These are phyloP conservation scores for Aphis gossypii DNA, from an alignment of 1,140 invertebrate genomes.

Conservation along the genomic window DNA sequence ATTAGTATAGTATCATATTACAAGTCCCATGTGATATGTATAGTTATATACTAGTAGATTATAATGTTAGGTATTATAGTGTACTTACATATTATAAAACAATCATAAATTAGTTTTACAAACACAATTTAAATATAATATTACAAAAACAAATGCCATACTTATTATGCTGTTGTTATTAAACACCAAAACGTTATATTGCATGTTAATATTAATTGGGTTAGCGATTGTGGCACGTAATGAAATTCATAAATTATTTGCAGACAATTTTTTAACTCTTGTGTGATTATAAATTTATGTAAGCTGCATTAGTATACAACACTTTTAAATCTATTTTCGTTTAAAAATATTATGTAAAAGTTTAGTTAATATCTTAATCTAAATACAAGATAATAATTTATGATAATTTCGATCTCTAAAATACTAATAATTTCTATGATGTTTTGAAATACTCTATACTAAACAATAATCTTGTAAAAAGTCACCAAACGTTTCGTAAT, in stretches of 20 bases:
- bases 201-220: not conserved
- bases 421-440: not conserved
- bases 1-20: not conserved
- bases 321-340: not conserved
- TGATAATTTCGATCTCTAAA: no score
- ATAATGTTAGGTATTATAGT: not conserved
- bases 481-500: no score
- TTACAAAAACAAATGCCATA: not conserved
- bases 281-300: not conserved
- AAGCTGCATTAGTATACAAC: not conserved
- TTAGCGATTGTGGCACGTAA: not conserved
- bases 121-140: not conserved
- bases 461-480: not conserved
- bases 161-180: not conserved
- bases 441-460: not conserved
- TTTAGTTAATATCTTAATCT: not conserved
- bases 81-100: not conserved
- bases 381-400: no score
- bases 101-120: not conserved
- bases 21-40: not conserved
- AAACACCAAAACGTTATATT: not conserved
- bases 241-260: not conserved
- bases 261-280: not conserved
- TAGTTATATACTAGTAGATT: not conserved
- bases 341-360: not conserved